Base-by-base conservation (phyloP, 1,140 invertebrate species). In the Colletes latitarsis region DNA sequence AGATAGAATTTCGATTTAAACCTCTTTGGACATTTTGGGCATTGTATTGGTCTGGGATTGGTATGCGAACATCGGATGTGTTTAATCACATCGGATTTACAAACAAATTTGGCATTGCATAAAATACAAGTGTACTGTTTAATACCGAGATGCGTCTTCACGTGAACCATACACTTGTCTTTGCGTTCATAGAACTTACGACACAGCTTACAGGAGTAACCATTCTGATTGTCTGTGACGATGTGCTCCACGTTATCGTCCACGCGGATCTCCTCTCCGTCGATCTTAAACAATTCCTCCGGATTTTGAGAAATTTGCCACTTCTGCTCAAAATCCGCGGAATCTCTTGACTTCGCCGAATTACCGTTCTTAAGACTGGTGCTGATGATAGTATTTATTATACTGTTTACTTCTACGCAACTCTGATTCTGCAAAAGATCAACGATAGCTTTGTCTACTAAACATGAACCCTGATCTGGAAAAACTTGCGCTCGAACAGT, bases 111-210 rank as follows among this genome's bases (percentile, higher is more conserved):
- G 1, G 92, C 92, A 14, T 90, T 90, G 77, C 96, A 97, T 6
- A 96, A 90, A 64, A 95, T 95, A 86, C 96, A 97, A 1, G 95
- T 91, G 84, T 95, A 96, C 60, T 96, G 95, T 77, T 96, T 96
- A 41, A 96, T 93, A 0, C 95, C 95, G 0, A 95, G 93, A 86
- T 97, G 96, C 0, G 96, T 96, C 64, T 96, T 95, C 74, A 96
- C 95, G 84, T 97, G 96, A 8, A 93, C 93, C 15, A 89, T 93
- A 75, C 92, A 93, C 73, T 93, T 93, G 52, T 93, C 93, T 4
- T 90, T 88, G 6, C 93, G 88, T 67, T 93, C 92, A 64, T 93
- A 93, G 1, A 92, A 87, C 76, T 93, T 93, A 1, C 84, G 84
- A 58, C 93, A 93, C 14, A 93, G 53, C 71, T 92, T 93, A 58